These are phyloP conservation scores for Sebastiscus albofasciatus DNA, from an alignment of 2,797 vertebrate species.

Conservation along the genomic window DNA sequence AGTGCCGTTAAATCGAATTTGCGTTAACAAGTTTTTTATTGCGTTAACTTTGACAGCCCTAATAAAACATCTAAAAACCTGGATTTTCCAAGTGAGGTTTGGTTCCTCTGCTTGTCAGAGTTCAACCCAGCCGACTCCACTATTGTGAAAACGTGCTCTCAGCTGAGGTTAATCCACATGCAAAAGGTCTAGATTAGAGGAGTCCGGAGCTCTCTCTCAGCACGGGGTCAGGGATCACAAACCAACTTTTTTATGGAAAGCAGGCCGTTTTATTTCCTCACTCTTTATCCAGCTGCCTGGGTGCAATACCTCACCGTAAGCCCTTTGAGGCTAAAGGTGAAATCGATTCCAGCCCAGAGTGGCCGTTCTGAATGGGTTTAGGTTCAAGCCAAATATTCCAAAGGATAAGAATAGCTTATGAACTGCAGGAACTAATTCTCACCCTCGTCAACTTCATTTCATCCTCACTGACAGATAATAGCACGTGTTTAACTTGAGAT, in stretches of 20 bases:
- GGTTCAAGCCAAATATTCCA: conserved; percentile 46
- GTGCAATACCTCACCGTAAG: conserved; percentile 34
- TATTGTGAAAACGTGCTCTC: conserved; percentile 29
- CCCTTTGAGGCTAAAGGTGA: conserved; percentile 53
- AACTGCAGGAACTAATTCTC: conserved; percentile 28
- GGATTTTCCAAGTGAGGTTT: neutral
- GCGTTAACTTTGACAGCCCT: too few relatives aligned
- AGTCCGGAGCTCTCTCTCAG: conserved; percentile 49
- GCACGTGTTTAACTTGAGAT: conserved; percentile 2
- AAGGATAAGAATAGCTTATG: conserved; percentile 27
- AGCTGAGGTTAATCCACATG: conserved; percentile 72
- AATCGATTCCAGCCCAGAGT: conserved; percentile 51
- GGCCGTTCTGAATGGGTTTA: conserved; percentile 29
- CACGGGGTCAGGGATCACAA: conserved; percentile 71
- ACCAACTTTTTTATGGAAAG: conserved; percentile 62
- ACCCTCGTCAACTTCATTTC: neutral
- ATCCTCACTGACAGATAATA: conserved; percentile 1
- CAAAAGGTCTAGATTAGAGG: conserved; percentile 73
- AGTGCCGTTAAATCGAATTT: too few relatives aligned
- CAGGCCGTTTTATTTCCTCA: conserved; percentile 57
- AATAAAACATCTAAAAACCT: neutral
- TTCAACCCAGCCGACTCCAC: conserved; percentile 23
- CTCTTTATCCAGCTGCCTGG: conserved; percentile 55
- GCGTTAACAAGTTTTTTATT: too few relatives aligned
- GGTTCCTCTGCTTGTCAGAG: conserved; percentile 5